phyloP scores from a whole-genome alignment of 2,888 invertebrate species.

The Onthophagus sagittarius region DNA sequence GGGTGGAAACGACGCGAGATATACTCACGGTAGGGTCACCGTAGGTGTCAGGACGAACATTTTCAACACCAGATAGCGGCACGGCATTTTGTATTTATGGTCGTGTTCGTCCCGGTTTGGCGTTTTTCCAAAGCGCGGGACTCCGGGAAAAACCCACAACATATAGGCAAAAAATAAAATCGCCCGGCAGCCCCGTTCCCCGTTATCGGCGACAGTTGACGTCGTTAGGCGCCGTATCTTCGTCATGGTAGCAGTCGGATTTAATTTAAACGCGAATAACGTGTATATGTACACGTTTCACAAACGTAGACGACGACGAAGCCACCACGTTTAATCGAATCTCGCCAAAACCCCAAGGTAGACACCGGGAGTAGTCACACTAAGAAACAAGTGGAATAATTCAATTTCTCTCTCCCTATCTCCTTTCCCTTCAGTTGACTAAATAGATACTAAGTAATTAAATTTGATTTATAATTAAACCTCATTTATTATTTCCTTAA shows the following conservation, averaged over 20 bases:
- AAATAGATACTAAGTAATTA: neutral
- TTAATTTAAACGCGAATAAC: neutral
- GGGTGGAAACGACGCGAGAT: slow-evolving; percentile 21
- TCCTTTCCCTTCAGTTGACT: neutral
- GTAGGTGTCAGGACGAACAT: slow-evolving; percentile 34
- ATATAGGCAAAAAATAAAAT: neutral
- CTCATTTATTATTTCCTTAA: neutral
- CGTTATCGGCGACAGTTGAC: neutral
- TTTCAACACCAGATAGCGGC: slow-evolving; percentile 37
- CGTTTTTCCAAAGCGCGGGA: slow-evolving; percentile 33
- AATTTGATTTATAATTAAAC: neutral
- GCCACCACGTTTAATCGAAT: too few relatives aligned
- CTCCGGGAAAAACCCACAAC: slow-evolving; percentile 1
- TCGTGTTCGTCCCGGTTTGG: slow-evolving; percentile 42
- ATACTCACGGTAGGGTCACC: slow-evolving; percentile 33
- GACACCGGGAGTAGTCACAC: neutral
- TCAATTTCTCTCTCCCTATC: neutral
- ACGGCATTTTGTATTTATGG: slow-evolving; percentile 40
- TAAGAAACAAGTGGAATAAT: neutral
- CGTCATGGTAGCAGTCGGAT: neutral
- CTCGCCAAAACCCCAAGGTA: too few relatives aligned
- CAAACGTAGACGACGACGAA: neutral
- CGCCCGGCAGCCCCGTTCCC: neutral
- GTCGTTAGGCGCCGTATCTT: neutral
- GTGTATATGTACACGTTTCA: neutral